Conservation (phyloP, 1,140 invertebrate species). For the Daktulosphaira vitifoliae region DNA sequence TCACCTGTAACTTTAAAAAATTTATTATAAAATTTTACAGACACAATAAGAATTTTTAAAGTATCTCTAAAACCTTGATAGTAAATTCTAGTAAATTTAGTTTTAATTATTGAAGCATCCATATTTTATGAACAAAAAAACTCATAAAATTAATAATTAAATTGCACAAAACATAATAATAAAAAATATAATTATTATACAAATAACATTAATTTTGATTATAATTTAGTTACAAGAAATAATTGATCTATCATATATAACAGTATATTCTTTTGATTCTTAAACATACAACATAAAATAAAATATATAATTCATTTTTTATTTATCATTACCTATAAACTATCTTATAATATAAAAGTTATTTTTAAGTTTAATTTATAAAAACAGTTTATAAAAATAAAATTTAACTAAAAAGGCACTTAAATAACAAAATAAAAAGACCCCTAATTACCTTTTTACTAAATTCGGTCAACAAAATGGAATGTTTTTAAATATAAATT, state of each 20-base stretch:
- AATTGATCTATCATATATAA: constrained; percentile 7
- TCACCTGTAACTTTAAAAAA: too few relatives aligned
- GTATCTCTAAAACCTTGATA: too few relatives aligned
- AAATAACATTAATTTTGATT: constrained; percentile 25
- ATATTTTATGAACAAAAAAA: too few relatives aligned
- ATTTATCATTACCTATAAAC: too few relatives aligned
- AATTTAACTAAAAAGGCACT: constrained; percentile 31
- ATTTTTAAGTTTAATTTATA: neutral
- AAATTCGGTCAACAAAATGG: constrained; percentile 15
- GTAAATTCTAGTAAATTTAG: too few relatives aligned
- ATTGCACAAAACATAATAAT: constrained; percentile 1
- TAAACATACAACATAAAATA: constrained; percentile 22
- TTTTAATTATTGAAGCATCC: too few relatives aligned
- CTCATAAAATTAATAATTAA: too few relatives aligned
- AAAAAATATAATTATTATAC: constrained; percentile 31
- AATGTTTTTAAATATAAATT: constrained; percentile 2
- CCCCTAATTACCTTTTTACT: neutral
- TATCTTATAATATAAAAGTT: too few relatives aligned
- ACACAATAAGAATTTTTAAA: too few relatives aligned
- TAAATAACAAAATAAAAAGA: neutral
- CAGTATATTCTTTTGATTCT: constrained; percentile 14
- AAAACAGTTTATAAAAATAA: neutral
- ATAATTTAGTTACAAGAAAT: constrained; percentile 15
- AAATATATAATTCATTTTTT: too few relatives aligned
- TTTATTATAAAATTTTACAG: too few relatives aligned